These are phyloP conservation scores for Gymnothorax reevesii DNA, from an alignment of 2,797 vertebrate species.

Conservation along the genomic window DNA sequence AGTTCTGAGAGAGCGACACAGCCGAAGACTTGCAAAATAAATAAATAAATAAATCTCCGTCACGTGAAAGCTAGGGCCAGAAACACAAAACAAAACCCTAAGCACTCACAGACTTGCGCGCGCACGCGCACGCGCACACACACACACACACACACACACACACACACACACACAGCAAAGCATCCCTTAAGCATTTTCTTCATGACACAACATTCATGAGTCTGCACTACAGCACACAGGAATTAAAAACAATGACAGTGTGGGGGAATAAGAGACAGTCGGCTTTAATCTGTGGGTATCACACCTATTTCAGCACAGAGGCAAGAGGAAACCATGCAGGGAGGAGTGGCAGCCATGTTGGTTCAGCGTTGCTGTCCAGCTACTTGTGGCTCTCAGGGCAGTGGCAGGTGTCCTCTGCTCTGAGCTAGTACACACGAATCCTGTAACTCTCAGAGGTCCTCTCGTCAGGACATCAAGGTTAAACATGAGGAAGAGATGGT, in stretches of 20 bases:
- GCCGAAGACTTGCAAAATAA: slow-evolving; percentile 43
- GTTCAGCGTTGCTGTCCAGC: too few species aligned
- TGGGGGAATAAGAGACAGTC: too few species aligned
- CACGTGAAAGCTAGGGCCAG: slow-evolving; percentile 70
- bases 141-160: slow-evolving; percentile 67
- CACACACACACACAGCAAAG: slow-evolving; percentile 59
- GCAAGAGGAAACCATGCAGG: too few species aligned
- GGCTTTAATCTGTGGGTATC: too few species aligned
- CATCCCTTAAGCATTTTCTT: slow-evolving; percentile 37
- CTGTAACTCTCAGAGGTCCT: slow-evolving; percentile 41
- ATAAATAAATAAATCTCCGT: slow-evolving; percentile 55
- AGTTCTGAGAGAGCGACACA: neutral
- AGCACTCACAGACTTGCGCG: slow-evolving; percentile 71
- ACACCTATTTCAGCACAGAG: too few species aligned
- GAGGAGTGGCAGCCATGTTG: too few species aligned
- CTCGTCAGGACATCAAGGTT: slow-evolving; percentile 45
- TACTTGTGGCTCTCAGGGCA: too few species aligned
- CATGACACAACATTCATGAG: neutral
- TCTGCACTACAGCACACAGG: too few species aligned
- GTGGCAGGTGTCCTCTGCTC: too few species aligned
- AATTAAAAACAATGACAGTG: too few species aligned
- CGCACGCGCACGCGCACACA: slow-evolving; percentile 67
- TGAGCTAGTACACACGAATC: slow-evolving; percentile 24
- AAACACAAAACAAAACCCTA: slow-evolving; percentile 50
- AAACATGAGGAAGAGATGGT: slow-evolving; percentile 58